Evolutionary conservation across 1,140 invertebrate genomes (phyloP).

Genomic region (Bombus soroeensis): DNA sequence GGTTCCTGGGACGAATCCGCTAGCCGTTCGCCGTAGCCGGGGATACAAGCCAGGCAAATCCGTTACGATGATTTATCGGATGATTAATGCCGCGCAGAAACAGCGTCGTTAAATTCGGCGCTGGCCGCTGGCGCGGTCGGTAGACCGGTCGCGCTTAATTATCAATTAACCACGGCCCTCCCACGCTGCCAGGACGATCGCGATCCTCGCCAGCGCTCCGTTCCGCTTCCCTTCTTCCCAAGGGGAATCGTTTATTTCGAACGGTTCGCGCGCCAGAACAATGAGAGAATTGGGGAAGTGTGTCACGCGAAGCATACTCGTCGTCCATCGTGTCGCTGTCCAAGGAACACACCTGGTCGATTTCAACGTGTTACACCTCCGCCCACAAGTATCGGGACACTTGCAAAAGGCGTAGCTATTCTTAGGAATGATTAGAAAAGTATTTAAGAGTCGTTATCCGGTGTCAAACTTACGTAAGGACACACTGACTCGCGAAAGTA

Average conservation of each 20-base stretch:
- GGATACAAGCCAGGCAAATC: constrained; percentile 48
- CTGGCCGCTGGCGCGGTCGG: not conserved
- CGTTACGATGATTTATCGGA: constrained; percentile 60
- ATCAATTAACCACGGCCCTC: constrained; percentile 67
- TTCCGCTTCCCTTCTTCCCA: not conserved
- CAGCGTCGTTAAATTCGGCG: constrained; percentile 59
- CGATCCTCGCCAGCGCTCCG: not conserved
- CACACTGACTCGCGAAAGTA: no score
- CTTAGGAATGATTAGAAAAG: no score
- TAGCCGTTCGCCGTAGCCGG: not conserved
- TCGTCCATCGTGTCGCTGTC: constrained; percentile 23
- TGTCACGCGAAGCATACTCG: constrained; percentile 55
- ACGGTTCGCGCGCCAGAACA: constrained; percentile 63
- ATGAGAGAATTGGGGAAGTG: constrained; percentile 74
- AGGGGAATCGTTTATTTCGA: constrained; percentile 54
- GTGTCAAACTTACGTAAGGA: no score
- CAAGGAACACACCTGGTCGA: constrained; percentile 50
- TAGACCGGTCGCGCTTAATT: constrained; percentile 61
- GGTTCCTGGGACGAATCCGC: not conserved
- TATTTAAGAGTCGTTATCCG: no score
- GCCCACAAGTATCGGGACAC: no score
- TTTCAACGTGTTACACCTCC: constrained; percentile 48
- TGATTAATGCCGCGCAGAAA: constrained; percentile 43
- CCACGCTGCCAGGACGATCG: constrained; percentile 53
- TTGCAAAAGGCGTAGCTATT: no score